These are phyloP conservation scores for Coryphaenoides rupestris DNA, from an alignment of 2,113 vertebrate genomes.

Conservation along the genomic window DNA sequence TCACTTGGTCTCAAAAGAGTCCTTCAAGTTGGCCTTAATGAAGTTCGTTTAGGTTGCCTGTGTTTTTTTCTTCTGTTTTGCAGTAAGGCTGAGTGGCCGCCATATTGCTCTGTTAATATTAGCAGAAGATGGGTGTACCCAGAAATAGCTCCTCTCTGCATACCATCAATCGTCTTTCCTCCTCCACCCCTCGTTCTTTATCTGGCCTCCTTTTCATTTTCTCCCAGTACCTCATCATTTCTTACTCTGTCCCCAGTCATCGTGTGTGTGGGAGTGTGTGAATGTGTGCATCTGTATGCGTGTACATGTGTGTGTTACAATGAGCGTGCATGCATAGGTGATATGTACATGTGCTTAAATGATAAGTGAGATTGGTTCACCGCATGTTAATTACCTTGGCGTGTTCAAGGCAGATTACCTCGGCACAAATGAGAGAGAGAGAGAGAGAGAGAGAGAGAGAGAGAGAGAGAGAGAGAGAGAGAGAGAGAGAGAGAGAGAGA, in stretches of 20 bases:
- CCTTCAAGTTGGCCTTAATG: too few species aligned
- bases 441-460: conserved; percentile 14
- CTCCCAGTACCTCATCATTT: too few species aligned
- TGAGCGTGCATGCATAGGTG: conserved; percentile 4
- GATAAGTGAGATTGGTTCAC: conserved; percentile 57
- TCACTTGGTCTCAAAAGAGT: too few species aligned
- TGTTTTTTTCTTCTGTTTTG: too few species aligned
- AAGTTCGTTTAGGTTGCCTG: too few species aligned
- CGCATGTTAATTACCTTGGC: conserved; percentile 60
- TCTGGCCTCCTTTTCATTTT: too few species aligned
- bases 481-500: neutral
- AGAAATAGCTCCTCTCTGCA: too few species aligned
- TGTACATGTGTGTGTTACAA: neutral
- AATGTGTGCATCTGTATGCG: conserved; percentile 1
- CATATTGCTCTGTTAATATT: too few species aligned
- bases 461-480: neutral
- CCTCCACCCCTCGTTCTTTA: too few species aligned
- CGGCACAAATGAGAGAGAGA: conserved; percentile 46
- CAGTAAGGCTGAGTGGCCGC: too few species aligned
- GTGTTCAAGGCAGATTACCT: conserved; percentile 55
- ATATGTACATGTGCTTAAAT: conserved; percentile 53
- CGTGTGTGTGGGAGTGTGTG: neutral
- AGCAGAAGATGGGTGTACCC: neutral
- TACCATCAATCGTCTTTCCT: too few species aligned
- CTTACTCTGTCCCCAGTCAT: too few species aligned